These are phyloP conservation scores for Drosophila ezoana DNA, from an alignment of 2,888 invertebrate species.

Conservation along the genomic window DNA sequence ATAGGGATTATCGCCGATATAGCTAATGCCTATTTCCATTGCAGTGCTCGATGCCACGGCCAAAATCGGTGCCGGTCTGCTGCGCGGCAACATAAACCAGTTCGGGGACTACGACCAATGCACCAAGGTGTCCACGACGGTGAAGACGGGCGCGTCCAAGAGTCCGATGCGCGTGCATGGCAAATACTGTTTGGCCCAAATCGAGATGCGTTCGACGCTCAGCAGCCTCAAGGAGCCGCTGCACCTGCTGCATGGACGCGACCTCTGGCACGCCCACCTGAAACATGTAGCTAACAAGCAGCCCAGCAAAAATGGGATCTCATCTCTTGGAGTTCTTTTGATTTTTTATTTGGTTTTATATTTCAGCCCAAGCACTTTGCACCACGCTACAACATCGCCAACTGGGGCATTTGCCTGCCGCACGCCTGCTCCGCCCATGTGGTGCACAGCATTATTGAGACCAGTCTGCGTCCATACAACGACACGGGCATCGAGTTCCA, in stretches of 20 bases:
- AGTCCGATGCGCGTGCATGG: conserved; percentile 88
- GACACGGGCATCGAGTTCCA: conserved; percentile 87
- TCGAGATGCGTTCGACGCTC: conserved; percentile 87
- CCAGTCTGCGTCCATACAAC: conserved; percentile 87
- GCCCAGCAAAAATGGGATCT: too few species aligned
- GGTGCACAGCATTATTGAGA: conserved; percentile 85
- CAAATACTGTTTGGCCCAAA: conserved; percentile 89
- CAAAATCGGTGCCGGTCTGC: conserved; percentile 89
- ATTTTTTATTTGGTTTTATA: too few species aligned
- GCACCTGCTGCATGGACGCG: conserved; percentile 88
- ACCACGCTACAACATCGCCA: conserved; percentile 89
- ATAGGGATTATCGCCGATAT: neutral
- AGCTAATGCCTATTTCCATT: conserved; percentile 8
- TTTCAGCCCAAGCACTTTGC: conserved; percentile 90
- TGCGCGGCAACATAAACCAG: conserved; percentile 90
- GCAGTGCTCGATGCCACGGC: conserved; percentile 90
- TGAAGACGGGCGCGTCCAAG: conserved; percentile 87
- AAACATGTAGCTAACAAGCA: conserved; percentile 86
- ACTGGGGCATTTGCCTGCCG: conserved; percentile 90
- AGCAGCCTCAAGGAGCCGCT: conserved; percentile 88
- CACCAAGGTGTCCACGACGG: conserved; percentile 86
- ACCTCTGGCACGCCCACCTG: conserved; percentile 88
- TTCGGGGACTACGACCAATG: conserved; percentile 90
- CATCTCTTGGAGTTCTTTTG: too few species aligned
- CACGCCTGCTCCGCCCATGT: conserved; percentile 88